Evolutionary conservation across 2,113 vertebrate species (phyloP).

Genomic region (Lophotis ruficrista): DNA sequence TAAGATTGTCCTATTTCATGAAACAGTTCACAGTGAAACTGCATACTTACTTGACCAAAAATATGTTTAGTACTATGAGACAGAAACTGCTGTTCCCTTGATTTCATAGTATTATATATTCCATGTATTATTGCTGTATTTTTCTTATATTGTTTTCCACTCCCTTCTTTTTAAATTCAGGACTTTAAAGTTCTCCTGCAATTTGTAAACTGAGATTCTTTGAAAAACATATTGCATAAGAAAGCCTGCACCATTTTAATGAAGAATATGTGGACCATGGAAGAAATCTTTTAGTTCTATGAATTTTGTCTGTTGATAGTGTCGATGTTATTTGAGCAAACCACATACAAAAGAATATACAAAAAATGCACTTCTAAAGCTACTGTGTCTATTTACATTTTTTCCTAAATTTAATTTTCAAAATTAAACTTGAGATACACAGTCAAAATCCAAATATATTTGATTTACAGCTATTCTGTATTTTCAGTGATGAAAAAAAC

Average conservation of each 20-base stretch:
- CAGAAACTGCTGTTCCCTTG: background rate
- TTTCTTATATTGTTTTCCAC: background rate
- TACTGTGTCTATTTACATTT: background rate
- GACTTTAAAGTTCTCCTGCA: background rate
- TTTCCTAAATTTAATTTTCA: slow-evolving; percentile 31
- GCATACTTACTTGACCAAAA: background rate
- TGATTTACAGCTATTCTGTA: background rate
- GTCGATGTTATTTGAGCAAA: background rate
- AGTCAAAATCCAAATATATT: background rate
- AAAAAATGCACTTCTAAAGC: background rate
- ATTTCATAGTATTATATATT: background rate
- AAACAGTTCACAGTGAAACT: background rate
- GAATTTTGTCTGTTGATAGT: background rate
- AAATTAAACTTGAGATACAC: background rate
- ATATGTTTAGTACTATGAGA: background rate
- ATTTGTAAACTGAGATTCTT: background rate
- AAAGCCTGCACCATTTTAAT: background rate
- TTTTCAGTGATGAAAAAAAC: background rate
- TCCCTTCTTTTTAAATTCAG: background rate
- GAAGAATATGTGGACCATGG: background rate
- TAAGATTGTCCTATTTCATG: background rate
- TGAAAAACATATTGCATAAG: background rate
- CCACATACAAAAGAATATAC: background rate
- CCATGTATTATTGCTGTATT: background rate
- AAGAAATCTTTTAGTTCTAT: background rate